These are phyloP conservation scores for Cyprinodon brontotheroides DNA, from an alignment of 2,113 vertebrate species.

Conservation along the genomic window DNA sequence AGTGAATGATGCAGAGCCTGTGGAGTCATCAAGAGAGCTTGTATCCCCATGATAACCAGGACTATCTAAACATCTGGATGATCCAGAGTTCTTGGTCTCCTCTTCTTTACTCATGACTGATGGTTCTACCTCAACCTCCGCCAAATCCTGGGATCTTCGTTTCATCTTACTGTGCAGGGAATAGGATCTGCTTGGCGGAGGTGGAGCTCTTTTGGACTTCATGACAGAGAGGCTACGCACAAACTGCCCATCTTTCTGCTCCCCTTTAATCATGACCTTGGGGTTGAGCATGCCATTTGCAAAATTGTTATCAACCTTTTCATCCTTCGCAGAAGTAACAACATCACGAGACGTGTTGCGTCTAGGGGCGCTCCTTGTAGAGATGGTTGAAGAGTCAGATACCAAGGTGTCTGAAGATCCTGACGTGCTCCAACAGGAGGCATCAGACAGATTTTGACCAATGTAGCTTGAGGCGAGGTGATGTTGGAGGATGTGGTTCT, in stretches of 20 bases:
- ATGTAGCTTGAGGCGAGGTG: constrained; percentile 63
- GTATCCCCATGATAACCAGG: constrained; percentile 70
- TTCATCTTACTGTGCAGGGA: constrained; percentile 88
- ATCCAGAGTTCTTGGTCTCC: constrained; percentile 51
- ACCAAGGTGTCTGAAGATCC: constrained; percentile 94
- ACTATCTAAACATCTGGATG: constrained; percentile 63
- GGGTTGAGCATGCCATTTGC: constrained; percentile 54
- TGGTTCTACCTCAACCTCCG: constrained; percentile 38
- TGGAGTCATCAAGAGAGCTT: constrained; percentile 74
- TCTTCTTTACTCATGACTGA: constrained; percentile 26
- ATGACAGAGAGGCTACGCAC: constrained; percentile 88
- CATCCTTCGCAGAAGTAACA: constrained; percentile 18
- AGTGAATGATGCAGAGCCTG: constrained; percentile 45
- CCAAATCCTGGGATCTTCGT: constrained; percentile 77
- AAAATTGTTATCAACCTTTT: constrained; percentile 68
- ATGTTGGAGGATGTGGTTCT: constrained; percentile 76
- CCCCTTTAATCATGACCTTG: constrained; percentile 25
- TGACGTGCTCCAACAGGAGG: constrained; percentile 90
- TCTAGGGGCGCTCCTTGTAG: constrained; percentile 70
- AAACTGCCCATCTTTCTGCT: constrained; percentile 72
- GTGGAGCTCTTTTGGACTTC: constrained; percentile 85
- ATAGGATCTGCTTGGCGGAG: constrained; percentile 87
- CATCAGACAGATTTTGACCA: constrained; percentile 71
- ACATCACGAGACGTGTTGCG: constrained; percentile 35
- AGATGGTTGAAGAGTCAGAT: constrained; percentile 93